These are phyloP conservation scores for Phaedon cochleariae DNA, from an alignment of 2,888 invertebrate species.

Conservation along the genomic window DNA sequence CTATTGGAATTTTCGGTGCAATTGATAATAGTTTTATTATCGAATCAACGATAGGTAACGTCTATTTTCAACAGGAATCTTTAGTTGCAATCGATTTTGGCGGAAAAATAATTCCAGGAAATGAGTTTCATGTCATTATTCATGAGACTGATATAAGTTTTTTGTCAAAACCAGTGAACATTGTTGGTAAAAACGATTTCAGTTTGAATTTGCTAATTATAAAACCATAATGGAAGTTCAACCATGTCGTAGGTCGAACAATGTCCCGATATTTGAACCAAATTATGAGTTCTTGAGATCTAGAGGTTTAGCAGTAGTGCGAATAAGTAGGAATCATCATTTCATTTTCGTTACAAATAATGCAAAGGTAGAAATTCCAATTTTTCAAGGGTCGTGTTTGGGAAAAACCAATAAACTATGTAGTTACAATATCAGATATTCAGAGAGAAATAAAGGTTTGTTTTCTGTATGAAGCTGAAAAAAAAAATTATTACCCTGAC, in stretches of 20 bases:
- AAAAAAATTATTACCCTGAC: neutral
- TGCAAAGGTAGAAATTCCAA: neutral
- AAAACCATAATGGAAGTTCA: neutral
- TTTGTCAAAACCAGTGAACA: neutral
- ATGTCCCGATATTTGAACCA: neutral
- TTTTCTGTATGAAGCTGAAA: neutral
- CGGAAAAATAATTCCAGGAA: slow-evolving; percentile 3
- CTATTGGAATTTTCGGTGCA: too few species aligned
- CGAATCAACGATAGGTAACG: neutral
- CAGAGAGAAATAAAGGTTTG: neutral
- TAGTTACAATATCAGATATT: neutral
- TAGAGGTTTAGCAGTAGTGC: neutral
- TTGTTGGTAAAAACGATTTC: neutral
- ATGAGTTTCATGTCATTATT: neutral
- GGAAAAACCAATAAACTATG: neutral
- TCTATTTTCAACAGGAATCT: neutral
- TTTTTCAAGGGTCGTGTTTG: neutral
- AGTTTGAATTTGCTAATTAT: neutral
- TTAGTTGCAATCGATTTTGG: neutral
- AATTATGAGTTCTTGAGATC: neutral
- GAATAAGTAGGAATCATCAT: too few species aligned
- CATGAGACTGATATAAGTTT: slow-evolving; percentile 4
- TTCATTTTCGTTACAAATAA: neutral
- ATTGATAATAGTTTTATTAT: neutral
- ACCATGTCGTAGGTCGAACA: neutral